phyloP scores from a whole-genome alignment of 2,113 vertebrate species.

The Amphiprion percula region DNA sequence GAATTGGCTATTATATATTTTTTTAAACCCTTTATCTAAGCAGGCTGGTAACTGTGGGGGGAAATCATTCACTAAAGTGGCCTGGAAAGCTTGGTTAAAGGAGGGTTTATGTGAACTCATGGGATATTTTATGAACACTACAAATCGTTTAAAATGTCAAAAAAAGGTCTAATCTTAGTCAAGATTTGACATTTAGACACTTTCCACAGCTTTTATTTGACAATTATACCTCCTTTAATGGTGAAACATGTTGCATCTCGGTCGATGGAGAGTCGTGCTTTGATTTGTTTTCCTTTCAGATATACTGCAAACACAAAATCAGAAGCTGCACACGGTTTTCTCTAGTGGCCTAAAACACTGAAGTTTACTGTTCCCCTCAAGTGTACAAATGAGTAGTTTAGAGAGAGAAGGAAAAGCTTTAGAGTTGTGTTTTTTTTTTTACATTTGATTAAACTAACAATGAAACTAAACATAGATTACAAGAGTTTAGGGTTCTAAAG shows the following conservation, averaged over 20 bases:
- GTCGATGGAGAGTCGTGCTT: not conserved
- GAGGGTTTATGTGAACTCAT: conserved; percentile 10
- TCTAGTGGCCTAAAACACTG: conserved; percentile 37
- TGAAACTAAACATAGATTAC: conserved; percentile 14
- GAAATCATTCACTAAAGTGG: not conserved
- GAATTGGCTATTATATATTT: conserved; percentile 21
- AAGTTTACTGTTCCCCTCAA: conserved; percentile 16
- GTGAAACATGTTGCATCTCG: conserved; percentile 21
- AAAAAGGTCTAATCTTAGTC: not conserved
- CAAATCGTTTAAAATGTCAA: not conserved
- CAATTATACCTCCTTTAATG: conserved; percentile 2
- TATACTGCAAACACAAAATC: conserved; percentile 12
- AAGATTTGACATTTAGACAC: not conserved
- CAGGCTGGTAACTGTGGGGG: conserved; percentile 7
- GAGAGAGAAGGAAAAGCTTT: not conserved
- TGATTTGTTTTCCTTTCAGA: conserved; percentile 1
- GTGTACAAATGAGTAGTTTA: conserved; percentile 28
- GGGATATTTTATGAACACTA: conserved; percentile 8
- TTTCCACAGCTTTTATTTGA: conserved; percentile 5
- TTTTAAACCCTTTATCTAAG: conserved; percentile 5
- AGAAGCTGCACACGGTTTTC: conserved; percentile 16
- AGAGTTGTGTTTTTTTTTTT: not conserved
- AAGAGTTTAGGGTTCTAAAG: conserved; percentile 42
- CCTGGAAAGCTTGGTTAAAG: conserved; percentile 7
- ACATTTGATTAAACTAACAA: conserved; percentile 32